A percentile compares a stretch with the other conserved stretches of the same genome.
Evolutionary conservation across 1,140 invertebrate species (phyloP).

Genomic region (Heliconius himera): DNA sequence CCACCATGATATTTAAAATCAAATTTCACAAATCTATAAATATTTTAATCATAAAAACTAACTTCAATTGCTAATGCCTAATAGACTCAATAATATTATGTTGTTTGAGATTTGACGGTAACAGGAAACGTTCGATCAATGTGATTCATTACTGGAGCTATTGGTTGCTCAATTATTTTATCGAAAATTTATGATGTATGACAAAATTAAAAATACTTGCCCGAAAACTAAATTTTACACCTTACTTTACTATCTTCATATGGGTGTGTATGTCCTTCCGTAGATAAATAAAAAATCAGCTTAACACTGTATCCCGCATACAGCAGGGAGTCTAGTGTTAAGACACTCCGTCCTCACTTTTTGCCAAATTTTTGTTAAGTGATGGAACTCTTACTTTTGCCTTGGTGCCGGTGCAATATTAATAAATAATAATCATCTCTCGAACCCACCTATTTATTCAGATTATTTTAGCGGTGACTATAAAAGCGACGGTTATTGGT

Average conservation of each 20-base stretch:
- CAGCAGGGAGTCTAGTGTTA: no score
- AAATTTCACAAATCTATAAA: not conserved
- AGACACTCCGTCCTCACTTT: no score
- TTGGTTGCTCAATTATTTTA: not conserved
- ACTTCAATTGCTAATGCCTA: not conserved
- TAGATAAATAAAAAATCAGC: no score
- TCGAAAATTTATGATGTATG: not conserved
- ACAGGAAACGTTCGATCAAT: constrained; percentile 10
- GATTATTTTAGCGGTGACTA: no score
- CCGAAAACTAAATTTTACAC: not conserved
- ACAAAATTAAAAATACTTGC: not conserved
- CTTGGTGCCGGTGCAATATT: no score
- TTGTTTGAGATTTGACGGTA: not conserved
- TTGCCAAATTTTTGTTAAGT: no score
- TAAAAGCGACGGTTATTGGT: no score
- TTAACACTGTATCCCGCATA: no score
- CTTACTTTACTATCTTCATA: no score
- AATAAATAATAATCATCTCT: no score
- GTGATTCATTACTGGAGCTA: not conserved
- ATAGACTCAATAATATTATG: not conserved
- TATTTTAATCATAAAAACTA: not conserved
- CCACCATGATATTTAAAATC: not conserved
- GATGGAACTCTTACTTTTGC: no score
- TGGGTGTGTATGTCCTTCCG: not conserved
- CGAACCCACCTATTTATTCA: no score